Percentiles rank a stretch among this genome's conserved stretches.
Conservation (phyloP, 2,113 vertebrate genomes). For the Paralichthys olivaceus region DNA sequence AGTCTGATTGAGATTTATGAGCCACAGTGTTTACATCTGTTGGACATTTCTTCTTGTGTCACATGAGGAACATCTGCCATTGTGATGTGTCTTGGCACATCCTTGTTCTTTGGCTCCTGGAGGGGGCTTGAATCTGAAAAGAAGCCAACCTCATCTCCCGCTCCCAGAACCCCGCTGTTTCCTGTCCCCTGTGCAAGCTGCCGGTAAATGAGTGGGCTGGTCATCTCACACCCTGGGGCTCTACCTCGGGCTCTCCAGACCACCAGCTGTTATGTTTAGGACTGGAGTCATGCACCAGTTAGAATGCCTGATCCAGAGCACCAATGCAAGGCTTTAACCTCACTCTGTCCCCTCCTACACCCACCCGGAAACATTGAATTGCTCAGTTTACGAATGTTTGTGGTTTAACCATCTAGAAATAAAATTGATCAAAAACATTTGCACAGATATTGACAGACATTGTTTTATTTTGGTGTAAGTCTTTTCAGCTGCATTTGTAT, state of each 20-base stretch:
- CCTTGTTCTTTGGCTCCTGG: conserved; percentile 62
- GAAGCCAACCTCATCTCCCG: conserved; percentile 61
- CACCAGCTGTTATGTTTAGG: conserved; percentile 80
- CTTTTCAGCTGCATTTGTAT: not conserved
- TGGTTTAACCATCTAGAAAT: not conserved
- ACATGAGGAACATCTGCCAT: conserved; percentile 56
- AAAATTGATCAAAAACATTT: not conserved
- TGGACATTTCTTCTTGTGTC: conserved; percentile 18
- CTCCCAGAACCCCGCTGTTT: conserved; percentile 67
- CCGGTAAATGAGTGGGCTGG: conserved; percentile 77
- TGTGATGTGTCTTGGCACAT: conserved; percentile 60
- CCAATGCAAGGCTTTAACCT: conserved; percentile 48
- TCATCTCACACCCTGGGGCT: conserved; percentile 72
- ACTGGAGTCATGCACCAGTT: conserved; percentile 71
- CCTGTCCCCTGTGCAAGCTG: conserved; percentile 65
- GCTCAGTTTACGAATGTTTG: conserved; percentile 1
- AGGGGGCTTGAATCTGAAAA: conserved; percentile 58
- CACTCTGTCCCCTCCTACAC: conserved; percentile 26
- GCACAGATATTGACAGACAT: not conserved
- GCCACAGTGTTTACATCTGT: conserved; percentile 45
- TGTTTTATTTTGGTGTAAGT: not conserved
- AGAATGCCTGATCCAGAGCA: conserved; percentile 57
- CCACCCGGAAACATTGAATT: no score
- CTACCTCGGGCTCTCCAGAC: conserved; percentile 71
- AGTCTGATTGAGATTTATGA: conserved; percentile 17